phyloP scores from a whole-genome alignment of 2,797 vertebrate species.

The Heteromormyrus szaboi region DNA sequence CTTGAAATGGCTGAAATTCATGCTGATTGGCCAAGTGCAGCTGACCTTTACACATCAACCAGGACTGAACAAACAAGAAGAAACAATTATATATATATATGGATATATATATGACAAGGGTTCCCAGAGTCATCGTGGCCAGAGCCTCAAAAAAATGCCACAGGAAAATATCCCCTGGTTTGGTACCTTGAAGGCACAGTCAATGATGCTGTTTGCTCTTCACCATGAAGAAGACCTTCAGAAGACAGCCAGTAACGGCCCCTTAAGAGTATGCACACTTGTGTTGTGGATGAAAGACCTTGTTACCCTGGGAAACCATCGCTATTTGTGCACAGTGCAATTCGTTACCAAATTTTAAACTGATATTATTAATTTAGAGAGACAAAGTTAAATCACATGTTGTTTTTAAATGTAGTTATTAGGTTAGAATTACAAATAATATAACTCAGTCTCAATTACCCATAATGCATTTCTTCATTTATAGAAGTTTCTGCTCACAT shows the following conservation, averaged over 20 bases:
- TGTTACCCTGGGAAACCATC: neutral
- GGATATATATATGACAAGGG: neutral
- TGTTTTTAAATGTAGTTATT: neutral
- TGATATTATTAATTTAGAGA: neutral
- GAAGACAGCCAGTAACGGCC: neutral
- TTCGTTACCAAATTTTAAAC: neutral
- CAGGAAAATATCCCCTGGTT: neutral
- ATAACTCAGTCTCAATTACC: neutral
- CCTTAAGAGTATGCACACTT: neutral
- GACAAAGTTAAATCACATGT: neutral
- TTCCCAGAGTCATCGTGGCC: neutral
- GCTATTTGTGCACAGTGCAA: neutral
- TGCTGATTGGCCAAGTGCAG: conserved; percentile 12
- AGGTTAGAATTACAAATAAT: neutral
- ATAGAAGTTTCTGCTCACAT: neutral
- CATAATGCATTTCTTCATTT: neutral
- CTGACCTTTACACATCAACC: conserved; percentile 43
- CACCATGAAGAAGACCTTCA: neutral
- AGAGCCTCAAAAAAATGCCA: neutral
- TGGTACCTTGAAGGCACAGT: neutral
- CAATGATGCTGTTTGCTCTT: neutral
- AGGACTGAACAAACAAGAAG: conserved; percentile 18
- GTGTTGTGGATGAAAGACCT: neutral
- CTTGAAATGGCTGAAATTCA: conserved; percentile 29
- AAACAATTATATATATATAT: neutral